phyloP scores from a whole-genome alignment of 1,140 invertebrate species.

The Diorhabda carinulata region DNA sequence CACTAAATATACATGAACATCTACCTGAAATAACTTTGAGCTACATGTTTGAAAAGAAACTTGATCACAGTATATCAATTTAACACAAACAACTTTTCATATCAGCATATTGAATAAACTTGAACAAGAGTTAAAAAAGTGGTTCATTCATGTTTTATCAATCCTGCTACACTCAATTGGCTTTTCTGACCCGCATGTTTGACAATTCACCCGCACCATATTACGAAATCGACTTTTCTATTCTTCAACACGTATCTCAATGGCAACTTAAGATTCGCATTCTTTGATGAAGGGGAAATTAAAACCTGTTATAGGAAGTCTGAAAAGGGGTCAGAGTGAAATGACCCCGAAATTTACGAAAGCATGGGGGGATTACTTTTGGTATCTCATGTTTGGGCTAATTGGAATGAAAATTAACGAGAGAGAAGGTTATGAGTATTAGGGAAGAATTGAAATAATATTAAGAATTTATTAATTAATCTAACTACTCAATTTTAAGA shows the following conservation, averaged over 20 bases:
- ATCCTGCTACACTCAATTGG: neutral
- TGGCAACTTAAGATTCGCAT: slow-evolving; percentile 2
- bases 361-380: neutral
- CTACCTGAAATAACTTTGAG: too few relatives aligned
- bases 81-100: neutral
- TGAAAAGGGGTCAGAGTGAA: neutral
- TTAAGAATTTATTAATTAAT: too few relatives aligned
- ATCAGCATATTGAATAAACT: neutral
- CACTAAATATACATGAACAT: too few relatives aligned
- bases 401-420: too few relatives aligned
- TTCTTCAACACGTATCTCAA: slow-evolving; percentile 2
- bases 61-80: too few relatives aligned
- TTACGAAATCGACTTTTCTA: slow-evolving; percentile 2
- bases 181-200: neutral
- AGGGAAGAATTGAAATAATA: too few relatives aligned
- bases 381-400: too few relatives aligned
- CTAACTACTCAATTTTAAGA: too few relatives aligned
- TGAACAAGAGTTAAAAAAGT: neutral
- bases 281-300: slow-evolving; percentile 2
- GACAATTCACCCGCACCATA: neutral
- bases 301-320: neutral
- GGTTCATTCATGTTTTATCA: neutral
- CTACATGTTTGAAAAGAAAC: too few relatives aligned
- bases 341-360: neutral
- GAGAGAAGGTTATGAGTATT: too few relatives aligned